Conservation (phyloP, 2,113 vertebrate species). For the Halichoerus grypus region DNA sequence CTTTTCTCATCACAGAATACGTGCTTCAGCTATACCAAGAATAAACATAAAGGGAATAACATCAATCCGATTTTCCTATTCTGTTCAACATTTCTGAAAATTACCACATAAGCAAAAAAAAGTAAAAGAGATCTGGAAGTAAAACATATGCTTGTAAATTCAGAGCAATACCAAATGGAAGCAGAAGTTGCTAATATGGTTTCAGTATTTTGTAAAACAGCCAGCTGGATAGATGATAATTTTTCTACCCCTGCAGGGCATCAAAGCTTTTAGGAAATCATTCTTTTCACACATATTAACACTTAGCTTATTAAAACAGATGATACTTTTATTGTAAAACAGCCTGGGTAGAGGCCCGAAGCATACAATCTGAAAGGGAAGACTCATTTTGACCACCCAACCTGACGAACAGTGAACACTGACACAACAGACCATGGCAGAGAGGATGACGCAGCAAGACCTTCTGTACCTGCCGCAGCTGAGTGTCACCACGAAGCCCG, state of each 20-base stretch:
- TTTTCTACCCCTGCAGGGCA: conserved; percentile 90
- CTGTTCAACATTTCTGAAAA: conserved; percentile 78
- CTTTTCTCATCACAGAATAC: background rate
- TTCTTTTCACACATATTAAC: conserved; percentile 92
- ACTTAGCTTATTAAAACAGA: conserved; percentile 91
- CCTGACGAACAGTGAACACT: conserved; percentile 82
- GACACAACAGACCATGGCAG: conserved; percentile 82
- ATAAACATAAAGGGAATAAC: background rate
- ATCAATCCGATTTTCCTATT: conserved; percentile 16
- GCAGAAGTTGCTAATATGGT: conserved; percentile 89
- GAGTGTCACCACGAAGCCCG: conserved; percentile 87
- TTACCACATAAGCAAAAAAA: conserved; percentile 84
- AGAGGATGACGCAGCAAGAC: conserved; percentile 82
- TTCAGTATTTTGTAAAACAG: conserved; percentile 89
- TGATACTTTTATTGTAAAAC: conserved; percentile 89
- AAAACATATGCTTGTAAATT: conserved; percentile 88
- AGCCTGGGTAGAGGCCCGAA: conserved; percentile 82
- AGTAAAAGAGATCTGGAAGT: conserved; percentile 83
- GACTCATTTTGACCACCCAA: conserved; percentile 84
- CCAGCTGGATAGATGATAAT: conserved; percentile 91
- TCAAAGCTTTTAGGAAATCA: conserved; percentile 91
- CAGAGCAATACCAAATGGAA: conserved; percentile 87
- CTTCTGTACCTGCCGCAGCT: conserved; percentile 86
- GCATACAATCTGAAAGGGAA: conserved; percentile 82
- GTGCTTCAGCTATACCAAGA: background rate